A percentile compares a stretch with the other conserved stretches of the same genome.
Conservation (phyloP, 2,113 vertebrate species). For the Lepidothrix coronata region DNA sequence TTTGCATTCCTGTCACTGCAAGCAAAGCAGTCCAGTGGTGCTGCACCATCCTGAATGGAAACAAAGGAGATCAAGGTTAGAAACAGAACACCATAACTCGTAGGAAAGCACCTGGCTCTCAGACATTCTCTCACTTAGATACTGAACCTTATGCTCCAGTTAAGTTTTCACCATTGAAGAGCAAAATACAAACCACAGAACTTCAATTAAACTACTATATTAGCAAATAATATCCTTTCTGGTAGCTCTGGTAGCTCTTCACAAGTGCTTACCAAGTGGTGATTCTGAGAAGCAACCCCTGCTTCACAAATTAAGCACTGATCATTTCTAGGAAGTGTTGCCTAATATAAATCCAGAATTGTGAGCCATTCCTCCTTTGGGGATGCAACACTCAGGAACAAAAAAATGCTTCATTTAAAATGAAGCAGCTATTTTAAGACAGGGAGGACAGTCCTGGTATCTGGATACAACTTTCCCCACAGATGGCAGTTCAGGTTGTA, state of each 20-base stretch:
- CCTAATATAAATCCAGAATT: neutral
- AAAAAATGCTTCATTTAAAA: neutral
- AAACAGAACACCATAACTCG: neutral
- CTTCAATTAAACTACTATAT: neutral
- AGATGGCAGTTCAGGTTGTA: neutral
- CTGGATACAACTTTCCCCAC: neutral
- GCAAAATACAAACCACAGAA: neutral
- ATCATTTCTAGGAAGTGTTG: neutral
- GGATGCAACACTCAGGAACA: neutral
- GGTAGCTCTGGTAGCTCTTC: neutral
- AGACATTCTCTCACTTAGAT: neutral
- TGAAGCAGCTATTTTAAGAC: neutral
- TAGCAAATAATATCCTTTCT: neutral
- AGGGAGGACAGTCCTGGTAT: neutral
- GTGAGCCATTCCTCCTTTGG: neutral
- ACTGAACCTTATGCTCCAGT: neutral
- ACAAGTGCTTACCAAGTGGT: neutral
- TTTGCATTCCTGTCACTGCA: neutral
- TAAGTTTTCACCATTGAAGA: neutral
- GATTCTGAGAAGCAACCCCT: neutral
- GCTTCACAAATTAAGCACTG: neutral
- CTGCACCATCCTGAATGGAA: neutral
- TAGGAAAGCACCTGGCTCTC: neutral
- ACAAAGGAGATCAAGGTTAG: neutral
- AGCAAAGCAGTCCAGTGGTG: neutral